These are phyloP conservation scores for Mesocricetus auratus DNA, from an alignment of 2,113 vertebrate genomes.

Conservation along the genomic window DNA sequence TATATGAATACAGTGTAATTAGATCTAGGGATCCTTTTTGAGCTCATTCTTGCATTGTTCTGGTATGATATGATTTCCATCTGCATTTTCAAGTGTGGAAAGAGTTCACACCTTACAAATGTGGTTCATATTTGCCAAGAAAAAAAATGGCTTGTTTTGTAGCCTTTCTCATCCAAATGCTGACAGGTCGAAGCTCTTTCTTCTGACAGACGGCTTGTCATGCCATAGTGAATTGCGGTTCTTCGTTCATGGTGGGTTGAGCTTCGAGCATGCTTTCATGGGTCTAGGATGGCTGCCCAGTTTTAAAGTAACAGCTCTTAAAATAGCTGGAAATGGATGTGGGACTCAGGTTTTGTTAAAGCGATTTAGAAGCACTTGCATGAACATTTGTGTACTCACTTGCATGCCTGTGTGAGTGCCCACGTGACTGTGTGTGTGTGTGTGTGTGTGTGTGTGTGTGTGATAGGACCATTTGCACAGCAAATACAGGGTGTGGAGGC, in stretches of 20 bases:
- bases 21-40: not conserved
- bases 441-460: not conserved
- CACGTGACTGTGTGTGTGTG: not conserved
- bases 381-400: slow-evolving; percentile 41
- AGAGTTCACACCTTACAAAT: slow-evolving; percentile 87
- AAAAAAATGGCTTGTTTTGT: slow-evolving; percentile 75
- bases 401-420: not conserved
- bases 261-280: slow-evolving; percentile 82
- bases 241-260: slow-evolving; percentile 82
- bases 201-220: slow-evolving; percentile 85
- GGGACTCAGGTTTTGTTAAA: slow-evolving; percentile 79
- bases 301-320: slow-evolving; percentile 85
- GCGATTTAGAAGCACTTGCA: slow-evolving; percentile 48
- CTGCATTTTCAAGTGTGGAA: slow-evolving; percentile 84
- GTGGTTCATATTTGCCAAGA: slow-evolving; percentile 81
- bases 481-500: slow-evolving; percentile 40
- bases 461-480: slow-evolving; percentile 48
- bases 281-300: slow-evolving; percentile 86
- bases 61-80: slow-evolving; percentile 59
- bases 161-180: slow-evolving; percentile 81
- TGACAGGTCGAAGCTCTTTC: slow-evolving; percentile 85
- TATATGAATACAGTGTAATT: not conserved
- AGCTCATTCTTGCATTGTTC: slow-evolving; percentile 67
- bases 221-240: slow-evolving; percentile 80
- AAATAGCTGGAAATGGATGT: slow-evolving; percentile 84